These are phyloP conservation scores for Siniperca chuatsi DNA, from an alignment of 2,113 vertebrate genomes.

Conservation along the genomic window DNA sequence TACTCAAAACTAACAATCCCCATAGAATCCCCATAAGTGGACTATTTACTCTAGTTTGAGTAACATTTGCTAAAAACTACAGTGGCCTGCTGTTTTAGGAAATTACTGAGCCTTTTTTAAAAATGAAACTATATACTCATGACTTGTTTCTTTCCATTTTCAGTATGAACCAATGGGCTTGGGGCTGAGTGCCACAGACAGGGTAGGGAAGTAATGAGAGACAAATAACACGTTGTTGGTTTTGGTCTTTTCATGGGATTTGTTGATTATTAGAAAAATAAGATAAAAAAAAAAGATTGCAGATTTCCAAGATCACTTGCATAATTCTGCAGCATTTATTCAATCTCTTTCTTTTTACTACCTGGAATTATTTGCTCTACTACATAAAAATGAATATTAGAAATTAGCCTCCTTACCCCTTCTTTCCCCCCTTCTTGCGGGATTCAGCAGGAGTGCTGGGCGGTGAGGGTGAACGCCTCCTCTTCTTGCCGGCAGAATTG, in stretches of 20 bases:
- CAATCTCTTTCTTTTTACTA: not conserved
- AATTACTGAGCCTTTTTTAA: not conserved
- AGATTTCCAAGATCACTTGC: not conserved
- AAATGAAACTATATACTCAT: not conserved
- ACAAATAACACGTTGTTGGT: too few species aligned
- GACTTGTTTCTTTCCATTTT: not conserved
- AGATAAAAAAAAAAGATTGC: too few species aligned
- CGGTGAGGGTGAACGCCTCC: conserved; percentile 95
- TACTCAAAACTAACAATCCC: not conserved
- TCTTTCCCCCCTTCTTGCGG: conserved; percentile 95
- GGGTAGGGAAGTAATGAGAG: not conserved
- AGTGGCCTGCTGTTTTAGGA: not conserved
- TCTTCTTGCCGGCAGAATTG: conserved; percentile 91
- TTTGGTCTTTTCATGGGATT: not conserved
- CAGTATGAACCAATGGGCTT: not conserved
- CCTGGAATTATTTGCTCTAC: not conserved
- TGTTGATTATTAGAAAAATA: not conserved
- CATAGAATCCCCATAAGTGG: too few species aligned
- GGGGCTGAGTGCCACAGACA: not conserved
- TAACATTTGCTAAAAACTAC: not conserved
- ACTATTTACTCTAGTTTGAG: not conserved
- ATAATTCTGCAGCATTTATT: not conserved
- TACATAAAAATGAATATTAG: not conserved
- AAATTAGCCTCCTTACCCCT: conserved; percentile 86
- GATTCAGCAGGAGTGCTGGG: conserved; percentile 92